Evolutionary conservation across 2,113 vertebrate genomes (phyloP).

Genomic region (Isurus oxyrinchus): DNA sequence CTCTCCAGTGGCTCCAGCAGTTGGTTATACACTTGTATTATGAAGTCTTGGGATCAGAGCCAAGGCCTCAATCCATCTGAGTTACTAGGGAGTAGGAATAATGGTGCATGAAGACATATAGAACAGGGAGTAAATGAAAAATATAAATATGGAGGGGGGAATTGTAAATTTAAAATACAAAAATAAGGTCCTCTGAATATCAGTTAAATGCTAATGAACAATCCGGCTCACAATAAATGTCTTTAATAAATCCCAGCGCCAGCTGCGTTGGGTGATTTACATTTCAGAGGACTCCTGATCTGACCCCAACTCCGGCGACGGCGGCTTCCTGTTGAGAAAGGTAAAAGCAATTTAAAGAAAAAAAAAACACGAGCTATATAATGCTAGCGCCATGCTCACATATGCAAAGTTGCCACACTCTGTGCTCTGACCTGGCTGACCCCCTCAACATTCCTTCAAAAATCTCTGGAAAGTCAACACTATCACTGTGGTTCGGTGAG

Average conservation of each 20-base stretch:
- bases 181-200: conserved; percentile 4
- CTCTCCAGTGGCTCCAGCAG: neutral
- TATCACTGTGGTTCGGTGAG: neutral
- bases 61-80: neutral
- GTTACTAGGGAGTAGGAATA: neutral
- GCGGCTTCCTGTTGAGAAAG: conserved; percentile 29
- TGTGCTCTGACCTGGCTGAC: neutral
- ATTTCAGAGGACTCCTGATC: conserved; percentile 28
- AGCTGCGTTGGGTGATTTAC: conserved; percentile 26
- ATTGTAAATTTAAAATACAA: neutral
- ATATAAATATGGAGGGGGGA: neutral
- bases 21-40: neutral
- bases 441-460: neutral
- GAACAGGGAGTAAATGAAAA: conserved; percentile 12
- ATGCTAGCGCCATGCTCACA: neutral
- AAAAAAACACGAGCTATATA: conserved; percentile 1
- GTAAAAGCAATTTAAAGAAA: conserved; percentile 22
- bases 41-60: neutral
- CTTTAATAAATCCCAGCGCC: conserved; percentile 31
- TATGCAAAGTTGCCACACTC: neutral
- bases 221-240: neutral
- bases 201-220: neutral
- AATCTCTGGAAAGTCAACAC: neutral
- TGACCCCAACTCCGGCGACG: conserved; percentile 3
- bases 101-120: neutral